Conservation (phyloP, 1,140 invertebrate genomes). For the Drosophila trapezifrons region DNA sequence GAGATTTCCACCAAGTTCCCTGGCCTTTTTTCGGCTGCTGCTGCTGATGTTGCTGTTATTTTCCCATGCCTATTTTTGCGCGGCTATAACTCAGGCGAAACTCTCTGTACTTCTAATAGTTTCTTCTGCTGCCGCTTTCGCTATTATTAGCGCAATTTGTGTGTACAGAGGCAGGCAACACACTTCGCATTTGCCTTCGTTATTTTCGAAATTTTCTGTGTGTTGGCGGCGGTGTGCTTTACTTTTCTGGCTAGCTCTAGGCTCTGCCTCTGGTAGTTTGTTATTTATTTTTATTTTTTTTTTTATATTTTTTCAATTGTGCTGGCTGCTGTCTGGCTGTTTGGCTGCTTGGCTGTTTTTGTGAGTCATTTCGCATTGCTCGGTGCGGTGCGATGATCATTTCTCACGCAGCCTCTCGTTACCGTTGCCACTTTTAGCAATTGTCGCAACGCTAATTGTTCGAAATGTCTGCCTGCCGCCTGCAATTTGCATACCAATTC, state of each 20-base stretch:
- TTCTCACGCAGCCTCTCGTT: constrained; percentile 26
- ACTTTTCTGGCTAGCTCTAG: constrained; percentile 18
- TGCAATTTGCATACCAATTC: constrained; percentile 28
- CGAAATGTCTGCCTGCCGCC: constrained; percentile 6
- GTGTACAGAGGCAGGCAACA: constrained; percentile 45
- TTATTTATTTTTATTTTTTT: constrained; percentile 42
- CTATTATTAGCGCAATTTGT: constrained; percentile 78
- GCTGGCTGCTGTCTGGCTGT: constrained; percentile 8
- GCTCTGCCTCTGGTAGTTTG: constrained; percentile 21
- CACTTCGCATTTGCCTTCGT: constrained; percentile 41
- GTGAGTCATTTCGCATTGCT: constrained; percentile 32
- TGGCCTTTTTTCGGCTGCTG: constrained; percentile 18
- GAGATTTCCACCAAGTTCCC: constrained; percentile 35
- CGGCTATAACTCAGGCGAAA: constrained; percentile 41
- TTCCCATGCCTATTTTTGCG: constrained; percentile 44
- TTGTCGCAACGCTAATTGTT: constrained; percentile 34
- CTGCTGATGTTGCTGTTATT: constrained; percentile 11
- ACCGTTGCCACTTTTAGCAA: constrained; percentile 29
- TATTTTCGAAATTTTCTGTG: constrained; percentile 29
- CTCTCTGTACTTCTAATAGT: constrained; percentile 68
- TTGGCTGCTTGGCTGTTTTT: constrained; percentile 2
- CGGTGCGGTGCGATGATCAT: neutral
- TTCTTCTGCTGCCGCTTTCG: constrained; percentile 56
- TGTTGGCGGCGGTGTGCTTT: constrained; percentile 23
- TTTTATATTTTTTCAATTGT: constrained; percentile 28